Base-by-base conservation (phyloP, 53 echinoderm and acorn worm species). In the Astropecten irregularis region DNA sequence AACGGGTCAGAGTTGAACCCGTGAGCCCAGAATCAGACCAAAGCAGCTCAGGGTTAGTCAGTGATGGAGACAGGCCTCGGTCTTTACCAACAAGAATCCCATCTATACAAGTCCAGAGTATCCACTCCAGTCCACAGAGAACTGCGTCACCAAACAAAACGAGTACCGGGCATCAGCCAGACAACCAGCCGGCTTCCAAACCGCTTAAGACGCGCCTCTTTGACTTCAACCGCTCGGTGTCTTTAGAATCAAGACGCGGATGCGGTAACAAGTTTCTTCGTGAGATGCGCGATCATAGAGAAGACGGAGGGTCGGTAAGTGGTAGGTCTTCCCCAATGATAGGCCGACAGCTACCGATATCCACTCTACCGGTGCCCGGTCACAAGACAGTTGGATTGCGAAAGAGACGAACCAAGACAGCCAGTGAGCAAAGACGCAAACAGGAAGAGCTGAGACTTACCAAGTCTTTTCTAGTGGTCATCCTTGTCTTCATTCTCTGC, bases 401-500 rank as follows among this genome's bases (percentile, higher is more conserved):
- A 10, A 76, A 49, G 42, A 91, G 71, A 52, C 68, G 77, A 38
- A 51, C 66, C 32, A 66, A 89, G 82, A 84, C 77, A 34, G 66
- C 87, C 51, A 48, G 92, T 53, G 88, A 87, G 84, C 91, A 58
- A 76, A 67, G 90, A 30, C 84, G 94, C 32, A 84, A 92, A 22
- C 92, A 94, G 33, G 99, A 94, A 36, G 99, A 97, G 34, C 85
- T 94, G 22, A 87, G 89, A 83, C 82, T 97, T 18, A 94, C 99
- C 46, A 94, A 94, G 34, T 94, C 99, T 9, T 97, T 97, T 71
- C 20, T 97, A 5, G 94, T 97, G 10, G 99, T 97, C 33, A 94
- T 97, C 40, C 88, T 91, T 35, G 85, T 85, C 59, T 97, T 97
- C 76, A 83, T 97, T 16, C 44, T 88, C 21, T 97, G 93, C 46